phyloP scores from a whole-genome alignment of 2,888 invertebrate genomes.

The Geotrupes spiniger region DNA sequence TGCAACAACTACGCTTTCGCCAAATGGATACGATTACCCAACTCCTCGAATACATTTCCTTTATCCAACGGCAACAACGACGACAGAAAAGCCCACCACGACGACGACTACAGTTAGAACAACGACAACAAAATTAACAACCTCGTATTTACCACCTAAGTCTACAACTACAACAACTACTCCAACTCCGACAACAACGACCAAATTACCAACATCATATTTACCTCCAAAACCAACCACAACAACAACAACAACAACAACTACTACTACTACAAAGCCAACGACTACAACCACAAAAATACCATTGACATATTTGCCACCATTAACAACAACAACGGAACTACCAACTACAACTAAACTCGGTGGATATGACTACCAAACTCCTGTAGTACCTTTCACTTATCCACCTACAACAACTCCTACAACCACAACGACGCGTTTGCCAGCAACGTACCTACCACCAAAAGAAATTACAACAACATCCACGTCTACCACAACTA shows the following conservation, averaged over 20 bases:
- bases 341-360: background rate
- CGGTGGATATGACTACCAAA: background rate
- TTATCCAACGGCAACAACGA: background rate
- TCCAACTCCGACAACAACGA: background rate
- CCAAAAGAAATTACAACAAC: slow-evolving; percentile 2
- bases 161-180: slow-evolving; percentile 1
- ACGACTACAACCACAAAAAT: slow-evolving; percentile 7
- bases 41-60: background rate
- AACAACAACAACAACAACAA: background rate
- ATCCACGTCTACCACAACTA: slow-evolving; percentile 1
- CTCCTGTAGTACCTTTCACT: background rate
- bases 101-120: background rate
- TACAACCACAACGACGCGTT: background rate
- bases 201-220: background rate
- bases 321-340: slow-evolving; percentile 1
- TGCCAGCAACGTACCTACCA: background rate
- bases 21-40: background rate
- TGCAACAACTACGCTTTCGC: too few relatives aligned
- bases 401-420: slow-evolving; percentile 1
- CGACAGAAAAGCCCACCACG: background rate
- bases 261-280: background rate
- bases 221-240: background rate
- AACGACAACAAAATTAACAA: background rate
- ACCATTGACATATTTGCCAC: background rate
- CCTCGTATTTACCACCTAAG: background rate